These are phyloP conservation scores for Drosophila buzzatii DNA, from an alignment of 2,888 invertebrate genomes.

Conservation along the genomic window DNA sequence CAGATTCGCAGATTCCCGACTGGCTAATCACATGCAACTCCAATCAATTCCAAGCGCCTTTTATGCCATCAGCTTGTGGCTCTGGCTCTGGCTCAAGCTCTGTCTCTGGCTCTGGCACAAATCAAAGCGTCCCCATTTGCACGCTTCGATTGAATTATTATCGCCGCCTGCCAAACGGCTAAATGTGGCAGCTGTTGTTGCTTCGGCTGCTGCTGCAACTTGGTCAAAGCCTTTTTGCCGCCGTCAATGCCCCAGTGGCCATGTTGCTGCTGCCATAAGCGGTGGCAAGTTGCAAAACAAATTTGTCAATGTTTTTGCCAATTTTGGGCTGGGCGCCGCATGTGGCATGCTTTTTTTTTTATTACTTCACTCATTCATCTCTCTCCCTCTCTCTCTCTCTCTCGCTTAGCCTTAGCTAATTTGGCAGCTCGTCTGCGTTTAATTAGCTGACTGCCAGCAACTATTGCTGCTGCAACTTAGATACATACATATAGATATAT, in stretches of 20 bases:
- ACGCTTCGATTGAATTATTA: slow-evolving; percentile 81
- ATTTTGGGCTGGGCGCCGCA: slow-evolving; percentile 59
- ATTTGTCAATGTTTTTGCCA: slow-evolving; percentile 76
- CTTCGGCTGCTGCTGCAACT: not conserved
- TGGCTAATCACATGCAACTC: slow-evolving; percentile 74
- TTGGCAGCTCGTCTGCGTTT: slow-evolving; percentile 77
- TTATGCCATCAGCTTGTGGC: slow-evolving; percentile 62
- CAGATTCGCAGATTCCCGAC: slow-evolving; percentile 26
- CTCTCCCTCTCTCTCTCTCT: not conserved
- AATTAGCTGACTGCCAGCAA: slow-evolving; percentile 58
- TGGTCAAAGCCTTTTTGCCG: slow-evolving; percentile 42
- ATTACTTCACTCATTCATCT: not conserved
- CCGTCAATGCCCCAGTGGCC: slow-evolving; percentile 58
- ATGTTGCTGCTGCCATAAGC: slow-evolving; percentile 47
- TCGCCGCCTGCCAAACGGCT: slow-evolving; percentile 47
- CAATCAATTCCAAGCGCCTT: slow-evolving; percentile 79
- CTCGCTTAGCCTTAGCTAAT: slow-evolving; percentile 70
- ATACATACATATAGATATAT: not conserved
- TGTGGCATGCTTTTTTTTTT: slow-evolving; percentile 29
- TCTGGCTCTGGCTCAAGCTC: no score
- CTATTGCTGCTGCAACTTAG: slow-evolving; percentile 18
- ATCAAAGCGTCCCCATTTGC: slow-evolving; percentile 70
- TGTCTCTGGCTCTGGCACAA: slow-evolving; percentile 36
- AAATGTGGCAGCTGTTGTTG: slow-evolving; percentile 16
- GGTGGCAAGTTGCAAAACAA: slow-evolving; percentile 74